Conservation (phyloP, 2,888 invertebrate genomes). For the Pharmacophagus antenor region DNA sequence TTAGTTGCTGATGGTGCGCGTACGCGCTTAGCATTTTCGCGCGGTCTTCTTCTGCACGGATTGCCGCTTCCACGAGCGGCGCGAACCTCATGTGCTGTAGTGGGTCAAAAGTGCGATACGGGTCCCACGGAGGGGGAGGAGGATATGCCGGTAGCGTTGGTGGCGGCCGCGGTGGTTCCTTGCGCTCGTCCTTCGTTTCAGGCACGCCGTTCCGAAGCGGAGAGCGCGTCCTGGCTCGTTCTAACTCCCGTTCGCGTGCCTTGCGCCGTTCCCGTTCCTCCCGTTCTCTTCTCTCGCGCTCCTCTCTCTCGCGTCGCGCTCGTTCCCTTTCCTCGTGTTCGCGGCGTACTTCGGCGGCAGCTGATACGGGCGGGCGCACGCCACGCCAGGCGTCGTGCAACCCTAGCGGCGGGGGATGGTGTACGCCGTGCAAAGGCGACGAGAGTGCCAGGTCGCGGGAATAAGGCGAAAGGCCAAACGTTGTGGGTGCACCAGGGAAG, state of each 20-base stretch:
- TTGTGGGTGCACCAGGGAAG: slow-evolving; percentile 83
- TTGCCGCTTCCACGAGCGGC: slow-evolving; percentile 89
- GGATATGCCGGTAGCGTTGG: slow-evolving; percentile 79
- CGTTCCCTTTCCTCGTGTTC: slow-evolving; percentile 75
- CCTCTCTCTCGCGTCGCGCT: slow-evolving; percentile 83
- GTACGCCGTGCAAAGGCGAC: slow-evolving; percentile 67
- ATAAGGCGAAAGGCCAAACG: slow-evolving; percentile 86
- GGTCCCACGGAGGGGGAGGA: slow-evolving; percentile 83
- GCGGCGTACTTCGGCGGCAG: slow-evolving; percentile 60
- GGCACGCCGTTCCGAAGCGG: slow-evolving; percentile 86
- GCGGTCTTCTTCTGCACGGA: slow-evolving; percentile 89
- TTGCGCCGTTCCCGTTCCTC: slow-evolving; percentile 81
- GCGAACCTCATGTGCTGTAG: slow-evolving; percentile 86
- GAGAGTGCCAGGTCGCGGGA: slow-evolving; percentile 82
- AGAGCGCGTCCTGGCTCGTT: slow-evolving; percentile 85
- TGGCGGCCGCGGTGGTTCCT: slow-evolving; percentile 74
- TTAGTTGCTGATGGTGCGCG: slow-evolving; percentile 81
- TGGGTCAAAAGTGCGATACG: slow-evolving; percentile 87
- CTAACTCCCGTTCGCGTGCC: slow-evolving; percentile 80
- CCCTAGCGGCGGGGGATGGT: slow-evolving; percentile 62
- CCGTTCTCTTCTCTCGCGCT: slow-evolving; percentile 81
- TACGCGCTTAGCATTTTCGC: slow-evolving; percentile 88
- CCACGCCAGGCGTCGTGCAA: slow-evolving; percentile 73
- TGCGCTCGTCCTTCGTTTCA: slow-evolving; percentile 74
- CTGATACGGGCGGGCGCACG: slow-evolving; percentile 53